These are phyloP conservation scores for Thamnophis sirtalis DNA, from an alignment of 2,113 vertebrate genomes.

Conservation along the genomic window DNA sequence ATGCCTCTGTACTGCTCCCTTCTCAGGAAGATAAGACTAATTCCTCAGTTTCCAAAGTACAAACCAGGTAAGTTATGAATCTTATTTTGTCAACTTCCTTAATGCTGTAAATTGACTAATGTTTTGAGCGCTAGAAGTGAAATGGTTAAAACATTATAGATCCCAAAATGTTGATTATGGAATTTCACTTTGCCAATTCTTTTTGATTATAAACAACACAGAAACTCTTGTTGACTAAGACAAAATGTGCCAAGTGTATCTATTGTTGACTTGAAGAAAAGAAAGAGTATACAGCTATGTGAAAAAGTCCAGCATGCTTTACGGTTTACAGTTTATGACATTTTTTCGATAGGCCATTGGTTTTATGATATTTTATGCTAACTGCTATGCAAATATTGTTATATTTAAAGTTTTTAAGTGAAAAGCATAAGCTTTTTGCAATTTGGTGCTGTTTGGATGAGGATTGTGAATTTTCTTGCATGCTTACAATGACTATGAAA, in stretches of 20 bases:
- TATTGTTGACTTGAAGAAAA: too few species aligned
- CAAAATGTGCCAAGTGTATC: neutral
- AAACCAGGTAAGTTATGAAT: slow-evolving; percentile 67
- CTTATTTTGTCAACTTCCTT: neutral
- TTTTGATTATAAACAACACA: neutral
- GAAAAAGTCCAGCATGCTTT: too few species aligned
- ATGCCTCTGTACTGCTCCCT: slow-evolving; percentile 73
- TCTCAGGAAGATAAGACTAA: slow-evolving; percentile 81
- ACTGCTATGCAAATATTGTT: too few species aligned
- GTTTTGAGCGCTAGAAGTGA: neutral
- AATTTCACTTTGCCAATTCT: neutral
- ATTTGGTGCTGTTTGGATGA: too few species aligned
- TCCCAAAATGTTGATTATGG: neutral
- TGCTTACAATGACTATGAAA: too few species aligned
- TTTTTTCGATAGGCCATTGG: too few species aligned
- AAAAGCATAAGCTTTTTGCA: too few species aligned
- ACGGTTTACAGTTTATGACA: too few species aligned
- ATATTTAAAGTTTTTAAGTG: too few species aligned
- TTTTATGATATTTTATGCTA: too few species aligned
- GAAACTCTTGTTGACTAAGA: neutral
- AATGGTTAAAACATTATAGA: neutral
- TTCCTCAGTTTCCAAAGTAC: slow-evolving; percentile 83
- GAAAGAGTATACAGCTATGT: neutral
- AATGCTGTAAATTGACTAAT: neutral
- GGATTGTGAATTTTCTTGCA: too few species aligned